Base-by-base conservation (phyloP, 2,797 vertebrate genomes). In the Xyrichtys novacula region DNA sequence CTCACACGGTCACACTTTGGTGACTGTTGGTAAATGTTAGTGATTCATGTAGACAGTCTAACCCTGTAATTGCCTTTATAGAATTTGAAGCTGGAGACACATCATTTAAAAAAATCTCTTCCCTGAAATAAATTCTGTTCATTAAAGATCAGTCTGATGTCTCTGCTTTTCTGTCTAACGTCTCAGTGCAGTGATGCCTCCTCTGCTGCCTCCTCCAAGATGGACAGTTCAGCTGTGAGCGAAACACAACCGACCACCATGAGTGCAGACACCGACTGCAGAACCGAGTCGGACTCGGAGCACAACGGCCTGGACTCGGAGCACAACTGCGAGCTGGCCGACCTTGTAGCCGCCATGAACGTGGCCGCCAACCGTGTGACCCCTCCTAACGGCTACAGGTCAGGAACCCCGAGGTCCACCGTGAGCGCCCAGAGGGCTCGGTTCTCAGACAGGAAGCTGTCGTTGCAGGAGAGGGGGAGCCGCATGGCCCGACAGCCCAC, bases 391-490 rank as follows among this genome's bases (percentile, higher is more conserved):
- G 91, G 91, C 66, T 80, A 70, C 80, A 85, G 93, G 48, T 78
- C 91, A 3, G 89, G 90, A 0, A 73, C 88, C 10, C 80, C 85
- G 12, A 85, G 72, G 63, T 52, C 78, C 34, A n/a, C 65, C 32
- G n/a, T n/a, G n/a, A 23, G 31, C 71, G 31, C 80, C 25, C 58
- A 76, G 19, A 93, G 93, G 14, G 92, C 92, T 4, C 59, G 59
- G 22, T 90, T 95, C 3, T 94, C 95, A 0, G 91, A 93, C 70
- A 94, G 97, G 85, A 99, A 98, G 91, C 25, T 97, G 71, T 99
- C 98, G 1, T 93, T 99, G 67, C 98, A 98, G 86, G 97, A 99
- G 79, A 92, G 92, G 47, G 92, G 95, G 29, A 93, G 86, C 69
- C 84, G 91, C 75, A 80, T 94, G 3, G 81, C 93, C 71, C 91